phyloP scores from a whole-genome alignment of 2,113 vertebrate genomes.

The Myrmophylax atrothorax region DNA sequence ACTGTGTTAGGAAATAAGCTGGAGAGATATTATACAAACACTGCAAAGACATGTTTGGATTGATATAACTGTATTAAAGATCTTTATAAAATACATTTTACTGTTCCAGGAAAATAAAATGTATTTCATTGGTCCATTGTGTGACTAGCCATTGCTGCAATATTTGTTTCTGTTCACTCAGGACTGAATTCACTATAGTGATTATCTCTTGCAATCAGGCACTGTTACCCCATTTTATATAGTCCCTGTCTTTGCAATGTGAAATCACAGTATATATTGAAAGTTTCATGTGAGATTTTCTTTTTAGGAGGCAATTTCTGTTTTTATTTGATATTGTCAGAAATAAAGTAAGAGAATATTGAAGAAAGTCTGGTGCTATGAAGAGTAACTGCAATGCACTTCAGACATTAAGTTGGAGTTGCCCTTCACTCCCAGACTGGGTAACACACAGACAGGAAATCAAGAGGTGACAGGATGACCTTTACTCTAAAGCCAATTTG shows the following conservation, averaged over 20 bases:
- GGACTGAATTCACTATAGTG: background rate
- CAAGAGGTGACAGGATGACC: background rate
- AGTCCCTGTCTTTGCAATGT: background rate
- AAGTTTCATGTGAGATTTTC: background rate
- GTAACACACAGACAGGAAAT: background rate
- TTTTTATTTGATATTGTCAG: background rate
- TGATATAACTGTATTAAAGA: background rate
- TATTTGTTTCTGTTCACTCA: background rate
- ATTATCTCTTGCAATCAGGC: background rate
- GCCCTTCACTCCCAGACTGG: background rate
- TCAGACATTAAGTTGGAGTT: background rate
- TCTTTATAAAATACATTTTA: background rate
- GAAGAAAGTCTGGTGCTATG: background rate
- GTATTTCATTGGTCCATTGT: background rate
- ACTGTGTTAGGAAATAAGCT: background rate
- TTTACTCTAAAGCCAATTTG: background rate
- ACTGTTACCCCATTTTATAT: background rate
- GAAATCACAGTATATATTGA: background rate
- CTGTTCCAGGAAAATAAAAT: background rate
- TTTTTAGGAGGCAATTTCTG: background rate
- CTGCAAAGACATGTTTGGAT: background rate
- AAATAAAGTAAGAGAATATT: background rate
- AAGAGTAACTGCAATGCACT: background rate
- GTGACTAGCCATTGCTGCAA: background rate
- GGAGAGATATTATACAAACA: background rate